Evolutionary conservation across 2,888 invertebrate genomes (phyloP).

Genomic region (Eristalis tenax): DNA sequence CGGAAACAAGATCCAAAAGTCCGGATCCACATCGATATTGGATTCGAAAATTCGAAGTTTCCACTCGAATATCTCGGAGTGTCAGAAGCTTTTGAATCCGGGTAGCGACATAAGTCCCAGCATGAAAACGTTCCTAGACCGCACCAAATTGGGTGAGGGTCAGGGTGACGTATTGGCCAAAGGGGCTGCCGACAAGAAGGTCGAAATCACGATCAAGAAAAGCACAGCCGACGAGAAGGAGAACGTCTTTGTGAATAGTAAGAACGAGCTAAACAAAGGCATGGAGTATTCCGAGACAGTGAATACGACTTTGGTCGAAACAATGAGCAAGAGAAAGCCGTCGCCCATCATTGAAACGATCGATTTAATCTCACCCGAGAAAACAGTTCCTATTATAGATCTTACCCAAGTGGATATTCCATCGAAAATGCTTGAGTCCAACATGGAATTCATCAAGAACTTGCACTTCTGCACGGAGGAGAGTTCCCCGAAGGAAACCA

Average conservation of each 20-base stretch:
- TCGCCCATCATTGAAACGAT: conserved; percentile 79
- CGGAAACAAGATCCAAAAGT: conserved; percentile 88
- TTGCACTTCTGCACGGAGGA: conserved; percentile 73
- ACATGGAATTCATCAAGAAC: conserved; percentile 74
- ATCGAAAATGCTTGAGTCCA: conserved; percentile 74
- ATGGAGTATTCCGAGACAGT: conserved; percentile 80
- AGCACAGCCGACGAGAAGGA: conserved; percentile 79
- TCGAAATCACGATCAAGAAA: conserved; percentile 79
- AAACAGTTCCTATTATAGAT: conserved; percentile 77
- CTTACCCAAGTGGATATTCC: conserved; percentile 77
- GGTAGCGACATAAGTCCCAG: conserved; percentile 87
- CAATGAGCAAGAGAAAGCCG: conserved; percentile 74
- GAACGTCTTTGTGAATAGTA: conserved; percentile 80
- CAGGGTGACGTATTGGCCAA: conserved; percentile 76
- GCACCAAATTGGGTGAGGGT: conserved; percentile 77
- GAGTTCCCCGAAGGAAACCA: conserved; percentile 65
- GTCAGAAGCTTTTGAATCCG: conserved; percentile 92
- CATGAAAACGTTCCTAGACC: conserved; percentile 86
- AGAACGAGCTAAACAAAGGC: conserved; percentile 80
- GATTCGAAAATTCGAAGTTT: conserved; percentile 93
- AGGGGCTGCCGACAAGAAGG: conserved; percentile 72
- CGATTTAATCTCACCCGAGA: conserved; percentile 80
- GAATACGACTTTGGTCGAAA: conserved; percentile 78
- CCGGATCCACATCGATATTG: conserved; percentile 91
- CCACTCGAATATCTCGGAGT: conserved; percentile 92